A percentile compares a stretch with the other conserved stretches of the same genome.
Evolutionary conservation across 23 tunicate genomes (phyloP).

Genomic region (Ascidia mentula): DNA sequence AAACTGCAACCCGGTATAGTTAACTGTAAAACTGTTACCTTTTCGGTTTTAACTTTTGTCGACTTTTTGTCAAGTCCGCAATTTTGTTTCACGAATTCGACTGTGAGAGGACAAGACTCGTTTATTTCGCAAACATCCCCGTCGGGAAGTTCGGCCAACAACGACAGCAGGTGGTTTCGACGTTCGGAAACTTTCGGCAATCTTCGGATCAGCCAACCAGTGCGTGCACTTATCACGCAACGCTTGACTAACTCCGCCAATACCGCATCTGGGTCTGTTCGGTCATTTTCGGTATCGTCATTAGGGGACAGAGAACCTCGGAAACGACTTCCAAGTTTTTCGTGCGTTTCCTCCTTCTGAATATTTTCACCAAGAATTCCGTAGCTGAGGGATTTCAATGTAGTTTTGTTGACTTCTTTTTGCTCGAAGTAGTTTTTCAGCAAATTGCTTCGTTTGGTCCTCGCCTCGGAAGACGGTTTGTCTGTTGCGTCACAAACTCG

Average conservation of each 20-base stretch:
- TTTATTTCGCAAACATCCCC: constrained; percentile 26
- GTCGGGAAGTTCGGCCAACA: constrained; percentile 6
- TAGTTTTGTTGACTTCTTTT: background rate
- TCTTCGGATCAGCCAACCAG: constrained; percentile 61
- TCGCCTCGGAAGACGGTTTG: background rate
- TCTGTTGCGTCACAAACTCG: background rate
- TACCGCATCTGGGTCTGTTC: constrained; percentile 1
- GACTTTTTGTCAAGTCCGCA: background rate
- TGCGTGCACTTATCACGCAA: constrained; percentile 46
- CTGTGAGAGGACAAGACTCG: constrained; percentile 24
- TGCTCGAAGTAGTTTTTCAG: background rate
- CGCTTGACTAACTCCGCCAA: constrained; percentile 30
- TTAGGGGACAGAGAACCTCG: too few relatives aligned
- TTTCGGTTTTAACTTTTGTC: background rate
- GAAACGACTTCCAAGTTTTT: background rate
- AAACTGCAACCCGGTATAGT: too few relatives aligned
- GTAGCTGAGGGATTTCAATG: background rate
- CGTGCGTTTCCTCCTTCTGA: background rate
- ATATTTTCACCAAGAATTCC: background rate
- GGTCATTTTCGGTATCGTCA: background rate
- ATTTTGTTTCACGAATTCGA: constrained; percentile 10
- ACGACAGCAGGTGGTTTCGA: constrained; percentile 5
- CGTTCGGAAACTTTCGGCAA: constrained; percentile 30
- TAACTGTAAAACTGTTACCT: background rate
- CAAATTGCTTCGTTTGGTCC: background rate